Evolutionary conservation across 1,140 invertebrate genomes (phyloP).

Genomic region (Drosophila watanabei): DNA sequence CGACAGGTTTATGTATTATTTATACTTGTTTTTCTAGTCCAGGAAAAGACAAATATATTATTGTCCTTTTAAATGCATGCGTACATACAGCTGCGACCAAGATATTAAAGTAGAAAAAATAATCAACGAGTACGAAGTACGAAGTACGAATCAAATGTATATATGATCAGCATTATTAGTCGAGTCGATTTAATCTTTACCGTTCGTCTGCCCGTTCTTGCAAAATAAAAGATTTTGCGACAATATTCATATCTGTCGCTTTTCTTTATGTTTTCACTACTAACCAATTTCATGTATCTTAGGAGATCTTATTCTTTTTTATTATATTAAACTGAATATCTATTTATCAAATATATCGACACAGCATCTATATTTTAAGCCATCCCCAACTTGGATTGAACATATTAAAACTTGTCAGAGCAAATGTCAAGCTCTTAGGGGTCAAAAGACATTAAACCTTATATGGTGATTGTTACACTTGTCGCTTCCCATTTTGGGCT

Average conservation of each 20-base stretch:
- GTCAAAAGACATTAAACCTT: neutral
- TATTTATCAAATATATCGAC: neutral
- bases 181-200: neutral
- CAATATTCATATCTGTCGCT: neutral
- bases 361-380: neutral
- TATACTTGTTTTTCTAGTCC: slow-evolving; percentile 34
- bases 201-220: neutral
- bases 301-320: neutral
- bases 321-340: no score
- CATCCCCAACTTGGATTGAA: neutral
- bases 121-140: neutral
- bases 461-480: slow-evolving; percentile 14
- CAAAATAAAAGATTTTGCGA: neutral
- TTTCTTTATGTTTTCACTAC: no score
- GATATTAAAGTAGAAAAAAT: neutral
- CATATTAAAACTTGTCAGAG: neutral
- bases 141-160: neutral
- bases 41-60: slow-evolving; percentile 1
- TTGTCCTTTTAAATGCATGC: slow-evolving; percentile 16
- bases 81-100: neutral
- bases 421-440: neutral
- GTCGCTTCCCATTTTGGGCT: slow-evolving; percentile 1
- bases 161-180: neutral
- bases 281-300: neutral
- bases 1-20: slow-evolving; percentile 58